Evolutionary conservation across 2,113 vertebrate genomes (phyloP), one percentile per base, ranked within the genome.

Genomic region (Emydura subglobosa): DNA sequence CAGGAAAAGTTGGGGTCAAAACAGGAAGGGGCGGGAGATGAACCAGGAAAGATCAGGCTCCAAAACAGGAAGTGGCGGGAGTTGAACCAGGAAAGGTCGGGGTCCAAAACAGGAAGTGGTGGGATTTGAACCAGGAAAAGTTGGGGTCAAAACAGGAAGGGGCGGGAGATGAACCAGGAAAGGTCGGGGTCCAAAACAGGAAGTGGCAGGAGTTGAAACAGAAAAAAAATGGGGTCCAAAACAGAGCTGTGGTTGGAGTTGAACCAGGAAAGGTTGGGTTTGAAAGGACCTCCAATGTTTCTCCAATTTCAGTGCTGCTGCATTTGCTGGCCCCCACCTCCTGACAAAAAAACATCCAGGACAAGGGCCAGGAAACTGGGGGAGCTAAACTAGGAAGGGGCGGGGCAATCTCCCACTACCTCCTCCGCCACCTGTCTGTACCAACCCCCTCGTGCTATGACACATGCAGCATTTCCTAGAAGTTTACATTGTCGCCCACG

Each of bases 401-500:
- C 31, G 22, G 76, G 86, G 44, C 44, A 51, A 50, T 59, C 44
- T 25, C 53, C 82, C 59, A 50, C 10, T 44, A 31, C 57, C 57
- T 44, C 39, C n/a, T 25, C 61, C 25, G 10, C 85, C 13, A 68
- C 81, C 79, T 74, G 53, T 68, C 53, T 86, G 22, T 57, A 51
- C 84, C 79, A 42, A 51, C 72, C 83, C 49, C 50, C 34, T 49
- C 65, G 27, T 47, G 39, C 83, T n/a, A 50, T 53, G 83, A 78
- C 83, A 79, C 72, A 72, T 49, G 8, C 39, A 55, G 74, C 68
- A 74, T 68, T 61, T 80, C 80, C 57, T 74, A 92, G 96, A 95
- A 96, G 97, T 98, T 97, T 97, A 98, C 97, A 97, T 95, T 97
- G 96, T 88, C 76, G 57, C 53, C 44, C 44, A 82, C 80, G 86